phyloP scores from a whole-genome alignment of 2,888 invertebrate genomes.

The Drosophila histrio region DNA sequence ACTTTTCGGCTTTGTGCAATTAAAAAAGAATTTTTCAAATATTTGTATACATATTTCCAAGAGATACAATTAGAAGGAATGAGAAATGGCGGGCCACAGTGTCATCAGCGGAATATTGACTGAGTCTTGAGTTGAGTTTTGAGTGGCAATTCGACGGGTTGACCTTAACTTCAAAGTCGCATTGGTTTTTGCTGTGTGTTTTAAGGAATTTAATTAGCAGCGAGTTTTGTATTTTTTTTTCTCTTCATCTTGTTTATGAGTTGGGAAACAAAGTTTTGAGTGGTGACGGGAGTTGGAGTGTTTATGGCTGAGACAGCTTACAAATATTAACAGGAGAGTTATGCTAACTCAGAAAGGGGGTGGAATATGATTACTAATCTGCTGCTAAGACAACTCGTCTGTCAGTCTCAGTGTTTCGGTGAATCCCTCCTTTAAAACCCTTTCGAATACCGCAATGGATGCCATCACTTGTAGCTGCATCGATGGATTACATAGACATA shows the following conservation, averaged over 20 bases:
- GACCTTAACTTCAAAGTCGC: constrained; percentile 50
- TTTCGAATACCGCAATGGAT: constrained; percentile 4
- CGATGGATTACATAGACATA: constrained; percentile 7
- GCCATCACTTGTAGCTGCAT: constrained; percentile 19
- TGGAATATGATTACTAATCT: not conserved
- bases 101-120: constrained; percentile 34
- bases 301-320: constrained; percentile 9
- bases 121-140: not conserved
- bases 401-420: not conserved
- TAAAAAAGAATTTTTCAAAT: constrained; percentile 76
- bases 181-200: constrained; percentile 12
- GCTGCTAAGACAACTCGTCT: constrained; percentile 2
- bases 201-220: constrained; percentile 42
- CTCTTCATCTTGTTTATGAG: constrained; percentile 14
- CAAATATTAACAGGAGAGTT: not conserved
- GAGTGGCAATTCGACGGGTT: constrained; percentile 5
- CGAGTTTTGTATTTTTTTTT: constrained; percentile 3
- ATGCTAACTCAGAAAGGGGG: not conserved
- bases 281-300: not conserved
- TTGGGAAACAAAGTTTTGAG: constrained; percentile 24
- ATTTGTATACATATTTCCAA: constrained; percentile 59
- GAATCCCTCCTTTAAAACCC: not conserved
- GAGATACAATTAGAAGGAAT: constrained; percentile 35
- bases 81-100: constrained; percentile 24
- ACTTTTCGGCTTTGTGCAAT: constrained; percentile 70